phyloP scores from a whole-genome alignment of 2,888 invertebrate species.

The Synanthedon myopaeformis region DNA sequence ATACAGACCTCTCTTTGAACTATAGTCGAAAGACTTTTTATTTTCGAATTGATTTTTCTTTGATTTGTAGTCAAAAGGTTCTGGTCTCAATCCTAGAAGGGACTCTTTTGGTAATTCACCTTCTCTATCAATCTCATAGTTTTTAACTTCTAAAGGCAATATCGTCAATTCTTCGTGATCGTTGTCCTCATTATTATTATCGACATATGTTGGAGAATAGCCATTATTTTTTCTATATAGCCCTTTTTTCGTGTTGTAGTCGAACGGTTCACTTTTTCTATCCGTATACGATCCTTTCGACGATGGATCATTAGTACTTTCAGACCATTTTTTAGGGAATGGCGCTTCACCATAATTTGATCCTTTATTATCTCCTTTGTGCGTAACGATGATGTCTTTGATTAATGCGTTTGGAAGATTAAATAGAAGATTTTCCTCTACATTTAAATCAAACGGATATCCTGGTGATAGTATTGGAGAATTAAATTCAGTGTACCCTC shows the following conservation, averaged over 20 bases:
- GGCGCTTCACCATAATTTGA: constrained; percentile 20
- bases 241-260: constrained; percentile 8
- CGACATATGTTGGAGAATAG: constrained; percentile 7
- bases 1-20: constrained; percentile 2
- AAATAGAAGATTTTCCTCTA: constrained; percentile 56
- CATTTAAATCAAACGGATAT: constrained; percentile 80
- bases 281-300: constrained; percentile 5
- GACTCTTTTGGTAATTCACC: no score
- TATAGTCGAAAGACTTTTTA: background rate
- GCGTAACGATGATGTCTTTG: constrained; percentile 40
- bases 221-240: constrained; percentile 10
- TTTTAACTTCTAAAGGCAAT: background rate
- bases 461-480: constrained; percentile 60
- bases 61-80: constrained; percentile 21
- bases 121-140: no score
- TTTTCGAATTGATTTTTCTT: constrained; percentile 15
- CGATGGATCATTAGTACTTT: constrained; percentile 14
- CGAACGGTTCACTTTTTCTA: constrained; percentile 10
- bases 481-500: constrained; percentile 43
- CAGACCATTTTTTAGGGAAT: constrained; percentile 22
- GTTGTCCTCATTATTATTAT: constrained; percentile 7
- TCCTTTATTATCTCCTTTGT: constrained; percentile 29
- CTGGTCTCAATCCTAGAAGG: constrained; percentile 2
- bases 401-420: constrained; percentile 45
- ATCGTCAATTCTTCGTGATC: background rate